Base-by-base conservation (phyloP, 2,797 vertebrate species). In the Sorex maritimensis region DNA sequence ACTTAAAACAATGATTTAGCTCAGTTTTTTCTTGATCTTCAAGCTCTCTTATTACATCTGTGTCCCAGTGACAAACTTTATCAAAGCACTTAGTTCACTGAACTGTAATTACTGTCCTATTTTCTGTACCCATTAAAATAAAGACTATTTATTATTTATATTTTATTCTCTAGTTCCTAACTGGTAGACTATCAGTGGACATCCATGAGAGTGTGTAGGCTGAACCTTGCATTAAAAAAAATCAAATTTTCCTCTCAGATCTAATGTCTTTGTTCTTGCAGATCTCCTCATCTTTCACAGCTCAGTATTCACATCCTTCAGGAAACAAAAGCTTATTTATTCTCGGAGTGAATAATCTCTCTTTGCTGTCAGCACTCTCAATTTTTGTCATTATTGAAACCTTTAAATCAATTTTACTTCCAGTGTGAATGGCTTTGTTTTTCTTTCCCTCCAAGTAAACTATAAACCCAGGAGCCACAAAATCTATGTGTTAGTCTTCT, bases 361-460 rank as follows among this genome's bases (percentile, higher is more conserved):
- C n/a, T 95, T 69, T 74, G 19, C 0, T 86, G 10, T 71, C 12
- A 72, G 88, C 24, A 68, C 11, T 30, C 12, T 28, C 72, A 61
- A 55, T 46, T 12, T 79, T 65, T 83, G 28, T 58, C 61, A 88
- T 71, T 86, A 84, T 34, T 91, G 91, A 67, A 96, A 55, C 46
- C 77, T 83, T 94, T 80, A 90, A 93, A 91, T 94, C 61, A 88
- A 55, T 71, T 82, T 67, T 2, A 91, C 15, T 38, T 88, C 19
- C 38, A 73, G 23, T 44, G 68, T 71, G 80, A 89, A 94, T 89
- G 55, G 34, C 12, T 84, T 80, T 82, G 28, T 46, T 88, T 86
- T 72, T 75, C 41, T 88, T 6, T 55, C 49, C 78, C 41, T 19
- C 58, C 34, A 85, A 90, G n/a, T 82, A 67, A 77, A 82, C 26